Evolutionary conservation across 2,888 invertebrate genomes (phyloP).

Genomic region (Microctonus aethiopoides): DNA sequence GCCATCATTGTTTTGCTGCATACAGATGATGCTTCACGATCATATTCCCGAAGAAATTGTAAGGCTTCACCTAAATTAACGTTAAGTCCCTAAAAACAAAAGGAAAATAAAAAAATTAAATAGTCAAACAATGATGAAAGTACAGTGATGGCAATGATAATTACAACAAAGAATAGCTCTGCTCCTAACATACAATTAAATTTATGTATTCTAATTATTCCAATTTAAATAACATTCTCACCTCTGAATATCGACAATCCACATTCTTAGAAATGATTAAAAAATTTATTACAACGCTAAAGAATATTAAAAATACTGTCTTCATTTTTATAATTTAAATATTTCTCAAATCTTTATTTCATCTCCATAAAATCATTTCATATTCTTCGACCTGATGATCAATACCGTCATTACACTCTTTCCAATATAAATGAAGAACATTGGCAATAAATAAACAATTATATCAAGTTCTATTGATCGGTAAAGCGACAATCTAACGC

Average conservation of each 20-base stretch:
- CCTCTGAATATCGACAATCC: conserved; percentile 56
- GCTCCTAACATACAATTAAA: neutral
- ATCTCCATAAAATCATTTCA: no score
- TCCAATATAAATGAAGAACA: neutral
- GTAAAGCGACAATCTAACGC: neutral
- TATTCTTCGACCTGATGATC: neutral
- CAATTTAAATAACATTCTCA: conserved; percentile 35
- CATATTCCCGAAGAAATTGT: conserved; percentile 79
- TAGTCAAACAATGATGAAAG: conserved; percentile 6
- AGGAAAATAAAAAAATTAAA: neutral
- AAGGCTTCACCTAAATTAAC: conserved; percentile 76
- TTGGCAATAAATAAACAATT: neutral
- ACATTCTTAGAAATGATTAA: conserved; percentile 28
- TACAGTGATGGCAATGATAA: neutral
- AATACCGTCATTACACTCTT: neutral
- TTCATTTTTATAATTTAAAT: conserved; percentile 28
- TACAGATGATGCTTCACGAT: conserved; percentile 78
- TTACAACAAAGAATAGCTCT: conserved; percentile 10
- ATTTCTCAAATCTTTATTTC: no score
- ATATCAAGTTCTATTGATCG: neutral
- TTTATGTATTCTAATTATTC: neutral
- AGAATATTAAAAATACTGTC: conserved; percentile 19
- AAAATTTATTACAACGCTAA: conserved; percentile 26
- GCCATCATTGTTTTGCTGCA: conserved; percentile 78
- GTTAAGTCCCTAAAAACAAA: conserved; percentile 71